Base-by-base conservation (phyloP, 1,140 invertebrate genomes). In the Ylistrum balloti region DNA sequence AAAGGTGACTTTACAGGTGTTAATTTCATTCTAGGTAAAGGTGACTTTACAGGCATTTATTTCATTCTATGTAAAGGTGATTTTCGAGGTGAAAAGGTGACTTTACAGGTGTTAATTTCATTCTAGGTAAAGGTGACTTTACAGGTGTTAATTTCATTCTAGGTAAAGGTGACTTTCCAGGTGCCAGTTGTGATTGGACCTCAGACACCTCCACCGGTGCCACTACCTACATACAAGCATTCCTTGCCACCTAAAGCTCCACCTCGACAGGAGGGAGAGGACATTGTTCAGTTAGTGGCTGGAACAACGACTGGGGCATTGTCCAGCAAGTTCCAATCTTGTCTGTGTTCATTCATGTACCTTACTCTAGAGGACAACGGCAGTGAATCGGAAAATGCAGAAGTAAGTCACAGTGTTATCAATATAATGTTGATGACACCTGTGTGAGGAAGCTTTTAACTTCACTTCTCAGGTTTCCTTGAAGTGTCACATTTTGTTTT, bases 111-210 rank as follows among this genome's bases (percentile, higher is more conserved):
- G n/a, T n/a, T n/a, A n/a, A n/a, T n/a, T n/a, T n/a, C n/a, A 86
- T 90, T 92, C 33, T 87, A 93, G 92, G 93, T 95, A 20, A 94
- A 94, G 86, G 88, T 95, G 33, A n/a, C n/a, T n/a, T n/a, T n/a
- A n/a, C n/a, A n/a, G n/a, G n/a, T n/a, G n/a, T n/a, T n/a, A n/a
- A n/a, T n/a, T n/a, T n/a, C n/a, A n/a, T n/a, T n/a, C n/a, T 86
- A 93, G 92, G 93, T 95, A 22, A 94, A 94, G 85, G 88, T 95
- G 33, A 94, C 94, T 9, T 94, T 95, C 85, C 95, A 95, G 90
- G 91, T 92, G 13, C 95, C 95, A n/a, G 92, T 93, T 86, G 94
- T 95, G 20, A 89, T 95, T 88, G 95, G 95, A 7, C 95, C 95
- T 85, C 94, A 94, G 85, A 92, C 33, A 56, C 91, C 33, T 88